phyloP scores from a whole-genome alignment of 2,797 vertebrate genomes.

The Toxotes lorentzi region DNA sequence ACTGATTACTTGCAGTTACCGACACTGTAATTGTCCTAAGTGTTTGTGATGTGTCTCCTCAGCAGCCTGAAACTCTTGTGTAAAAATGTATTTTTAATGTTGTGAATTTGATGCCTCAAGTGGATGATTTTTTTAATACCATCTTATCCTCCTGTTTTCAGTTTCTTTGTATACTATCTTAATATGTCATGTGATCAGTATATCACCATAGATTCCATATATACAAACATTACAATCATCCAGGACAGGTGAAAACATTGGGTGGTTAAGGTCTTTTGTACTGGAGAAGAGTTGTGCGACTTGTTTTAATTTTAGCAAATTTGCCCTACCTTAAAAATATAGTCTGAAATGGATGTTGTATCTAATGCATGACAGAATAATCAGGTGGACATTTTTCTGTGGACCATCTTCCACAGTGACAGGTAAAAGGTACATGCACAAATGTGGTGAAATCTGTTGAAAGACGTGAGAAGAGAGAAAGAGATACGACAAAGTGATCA shows the following conservation, averaged over 20 bases:
- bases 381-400: neutral
- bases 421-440: neutral
- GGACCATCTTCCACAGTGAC: neutral
- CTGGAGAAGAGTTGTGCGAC: neutral
- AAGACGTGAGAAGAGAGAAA: slow-evolving; percentile 8
- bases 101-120: too few species aligned
- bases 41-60: too few species aligned
- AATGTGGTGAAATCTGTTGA: neutral
- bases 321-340: too few species aligned
- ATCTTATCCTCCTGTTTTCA: too few species aligned
- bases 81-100: too few species aligned
- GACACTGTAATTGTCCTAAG: too few species aligned
- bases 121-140: too few species aligned
- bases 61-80: too few species aligned
- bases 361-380: neutral
- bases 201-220: neutral
- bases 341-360: neutral
- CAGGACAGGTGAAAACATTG: neutral
- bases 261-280: neutral
- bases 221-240: neutral
- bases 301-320: too few species aligned
- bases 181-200: neutral
- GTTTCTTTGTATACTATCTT: neutral
- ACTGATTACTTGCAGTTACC: neutral
- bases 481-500: slow-evolving; percentile 37